These are phyloP conservation scores for Encarsia formosa DNA, from an alignment of 2,888 invertebrate genomes.

Conservation along the genomic window DNA sequence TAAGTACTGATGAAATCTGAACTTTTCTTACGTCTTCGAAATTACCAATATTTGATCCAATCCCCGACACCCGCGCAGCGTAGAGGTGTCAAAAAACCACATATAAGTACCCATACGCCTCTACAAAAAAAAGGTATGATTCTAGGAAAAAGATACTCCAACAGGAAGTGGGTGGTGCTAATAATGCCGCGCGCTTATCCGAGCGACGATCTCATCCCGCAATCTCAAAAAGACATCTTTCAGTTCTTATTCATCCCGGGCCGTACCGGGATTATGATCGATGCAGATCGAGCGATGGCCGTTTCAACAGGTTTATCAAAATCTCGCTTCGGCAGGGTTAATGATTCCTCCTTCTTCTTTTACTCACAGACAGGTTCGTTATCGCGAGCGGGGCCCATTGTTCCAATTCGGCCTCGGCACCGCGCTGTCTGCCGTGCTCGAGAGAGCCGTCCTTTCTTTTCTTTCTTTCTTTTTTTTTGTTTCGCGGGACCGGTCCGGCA, in stretches of 20 bases:
- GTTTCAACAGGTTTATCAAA: neutral
- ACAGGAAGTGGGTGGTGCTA: conserved; percentile 31
- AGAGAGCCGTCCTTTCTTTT: conserved; percentile 1
- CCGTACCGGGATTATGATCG: conserved; percentile 7
- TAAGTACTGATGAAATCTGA: too few species aligned
- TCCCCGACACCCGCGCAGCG: too few species aligned
- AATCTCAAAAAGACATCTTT: conserved; percentile 39
- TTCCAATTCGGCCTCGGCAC: conserved; percentile 17
- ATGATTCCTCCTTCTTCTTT: conserved; percentile 24
- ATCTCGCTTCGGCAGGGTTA: conserved; percentile 3
- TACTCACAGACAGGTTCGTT: conserved; percentile 44
- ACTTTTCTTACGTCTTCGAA: too few species aligned
- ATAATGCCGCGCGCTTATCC: conserved; percentile 29
- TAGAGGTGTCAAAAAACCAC: too few species aligned
- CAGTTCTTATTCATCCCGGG: conserved; percentile 6
- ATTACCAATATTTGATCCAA: too few species aligned
- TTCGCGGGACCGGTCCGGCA: too few species aligned
- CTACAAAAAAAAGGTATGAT: neutral
- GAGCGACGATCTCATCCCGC: conserved; percentile 33
- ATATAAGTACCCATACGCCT: neutral
- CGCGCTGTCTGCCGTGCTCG: conserved; percentile 21
- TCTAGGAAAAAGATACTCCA: too few species aligned
- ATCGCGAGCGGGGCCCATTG: conserved; percentile 33
- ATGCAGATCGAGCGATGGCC: conserved; percentile 14
- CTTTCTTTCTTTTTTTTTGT: neutral